Evolutionary conservation across 1,140 invertebrate genomes (phyloP), one percentile per base, ranked within the genome.

Genomic region (Ptiloglossa arizonensis): DNA sequence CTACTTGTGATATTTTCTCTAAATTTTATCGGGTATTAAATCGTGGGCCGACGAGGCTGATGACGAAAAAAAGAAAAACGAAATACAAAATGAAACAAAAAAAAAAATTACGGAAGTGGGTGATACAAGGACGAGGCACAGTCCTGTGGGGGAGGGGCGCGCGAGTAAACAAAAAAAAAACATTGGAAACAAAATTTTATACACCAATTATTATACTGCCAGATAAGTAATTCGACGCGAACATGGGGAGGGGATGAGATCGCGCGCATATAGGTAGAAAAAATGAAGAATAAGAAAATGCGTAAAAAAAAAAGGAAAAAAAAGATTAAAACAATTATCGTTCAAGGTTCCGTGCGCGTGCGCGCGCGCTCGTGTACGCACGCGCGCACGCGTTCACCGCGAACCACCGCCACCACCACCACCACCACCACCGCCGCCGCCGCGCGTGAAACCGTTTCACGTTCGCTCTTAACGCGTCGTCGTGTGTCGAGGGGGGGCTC

Each of bases 1-100:
- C 83, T 83, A 90, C 90, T 90, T 91, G 90, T 91, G 89, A 91
- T 91, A 90, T 90, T 88, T 88, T 89, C 84, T 87, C 84, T 86
- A 87, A 90, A 90, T 87, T 86, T 70, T 89, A 88, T 87, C 85
- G 86, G 83, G 87, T 88, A 82, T 68, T 75, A 82, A 81, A 81
- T 76, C 74, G 83, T 64, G 85, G 83, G 83, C 80, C 81, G 80
- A 82, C 72, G 44, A 50, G 54, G 44, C 57, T 38, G 46, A 46
- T 15, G 38, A 32, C 59, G 57, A 57, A 66, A 35, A 24, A n/a
- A 52, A 77, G 2, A 74, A 56, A 68, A 27, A 67, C 38, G 67
- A 62, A 80, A 35, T n/a, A n/a, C n/a, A n/a, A n/a, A n/a, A n/a
- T n/a, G n/a, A n/a, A n/a, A n/a, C n/a, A 75, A 67, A 60, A 60